These are phyloP conservation scores for Orthosia incerta DNA, from an alignment of 2,888 invertebrate genomes.

Conservation along the genomic window DNA sequence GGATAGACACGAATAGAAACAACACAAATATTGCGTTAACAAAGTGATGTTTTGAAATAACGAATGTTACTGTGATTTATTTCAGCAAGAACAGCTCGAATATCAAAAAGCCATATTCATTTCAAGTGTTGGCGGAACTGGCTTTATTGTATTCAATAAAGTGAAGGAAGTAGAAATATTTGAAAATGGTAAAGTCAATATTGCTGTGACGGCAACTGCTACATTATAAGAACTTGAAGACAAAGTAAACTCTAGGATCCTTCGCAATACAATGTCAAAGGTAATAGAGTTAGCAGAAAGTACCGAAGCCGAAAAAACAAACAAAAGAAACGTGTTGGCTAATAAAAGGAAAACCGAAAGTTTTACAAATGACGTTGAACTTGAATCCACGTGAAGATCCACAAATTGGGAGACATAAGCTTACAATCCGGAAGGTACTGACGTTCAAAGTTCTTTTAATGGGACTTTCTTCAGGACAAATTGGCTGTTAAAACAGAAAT, in stretches of 20 bases:
- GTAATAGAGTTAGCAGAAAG: slow-evolving; percentile 1
- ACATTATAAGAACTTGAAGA: slow-evolving; percentile 15
- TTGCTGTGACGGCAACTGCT: slow-evolving; percentile 12
- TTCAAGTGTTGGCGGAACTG: slow-evolving; percentile 15
- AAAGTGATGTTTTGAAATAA: slow-evolving; percentile 65
- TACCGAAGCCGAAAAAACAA: slow-evolving; percentile 6
- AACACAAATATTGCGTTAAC: slow-evolving; percentile 82
- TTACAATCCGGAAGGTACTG: slow-evolving; percentile 60
- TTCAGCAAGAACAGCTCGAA: slow-evolving; percentile 34
- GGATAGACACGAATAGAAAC: slow-evolving; percentile 84
- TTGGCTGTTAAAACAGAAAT: slow-evolving; percentile 68
- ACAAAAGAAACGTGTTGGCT: slow-evolving; percentile 41
- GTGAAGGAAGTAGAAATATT: slow-evolving; percentile 29
- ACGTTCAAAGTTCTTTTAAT: slow-evolving; percentile 66
- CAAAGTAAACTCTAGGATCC: neutral
- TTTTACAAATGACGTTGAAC: slow-evolving; percentile 52
- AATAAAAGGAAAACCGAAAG: slow-evolving; percentile 50
- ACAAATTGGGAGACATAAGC: slow-evolving; percentile 65
- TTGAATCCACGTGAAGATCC: slow-evolving; percentile 51
- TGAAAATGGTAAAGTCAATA: slow-evolving; percentile 26
- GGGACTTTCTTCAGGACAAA: slow-evolving; percentile 61
- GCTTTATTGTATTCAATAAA: slow-evolving; percentile 36
- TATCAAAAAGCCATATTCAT: slow-evolving; percentile 39
- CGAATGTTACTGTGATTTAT: slow-evolving; percentile 67
- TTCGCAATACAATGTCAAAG: slow-evolving; percentile 13